Evolutionary conservation across 64 coral and sea anemone genomes (phyloP), one percentile per base, ranked within the genome.

Genomic region (Montipora cactus): DNA sequence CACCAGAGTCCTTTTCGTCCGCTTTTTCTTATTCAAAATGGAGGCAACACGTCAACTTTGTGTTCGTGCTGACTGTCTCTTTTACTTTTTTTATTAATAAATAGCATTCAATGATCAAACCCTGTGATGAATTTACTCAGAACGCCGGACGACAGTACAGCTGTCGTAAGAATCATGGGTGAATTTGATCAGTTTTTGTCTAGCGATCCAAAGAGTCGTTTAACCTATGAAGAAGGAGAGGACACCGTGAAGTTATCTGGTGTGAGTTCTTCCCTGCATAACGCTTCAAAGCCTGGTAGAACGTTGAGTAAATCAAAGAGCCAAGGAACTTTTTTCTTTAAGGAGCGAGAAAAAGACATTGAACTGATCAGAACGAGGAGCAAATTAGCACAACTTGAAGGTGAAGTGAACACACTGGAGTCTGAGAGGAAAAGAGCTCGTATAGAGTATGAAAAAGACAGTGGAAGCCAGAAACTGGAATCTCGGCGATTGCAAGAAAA

Each of bases 71-170:
- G 37, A 37, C 37, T 3, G 11, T 57, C 53, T 8, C 53, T 57
- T 57, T 8, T 8, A 6, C 53, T 3, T 37, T 37, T 2, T 37
- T 37, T 8, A 2, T 57, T 57, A 0, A 57, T 3, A 8, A 6
- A 4, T 57, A n/a, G 5, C 11, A 21, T 21, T 49, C n/a, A 2
- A 28, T 10, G 19, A 18, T 49, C 5, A 55, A 72, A 81, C 37
- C 44, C 8, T 8, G 71, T 82, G 66, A 96, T 96, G 95, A 96
- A 96, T 91, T 78, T 96, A n/a, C 83, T 98, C 48, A 94, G 80
- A 88, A 98, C 96, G 19, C 96, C 96, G 78, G 96, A 98, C 23
- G 96, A 98, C 69, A 98, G 96, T 47, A 98, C 96, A 37, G 96
- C 96, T 72, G 89, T 98, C 49, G 93, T 98, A 50, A 88, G 89